Evolutionary conservation across 2,797 vertebrate genomes (phyloP).

Genomic region (Hoplostethus mediterraneus): DNA sequence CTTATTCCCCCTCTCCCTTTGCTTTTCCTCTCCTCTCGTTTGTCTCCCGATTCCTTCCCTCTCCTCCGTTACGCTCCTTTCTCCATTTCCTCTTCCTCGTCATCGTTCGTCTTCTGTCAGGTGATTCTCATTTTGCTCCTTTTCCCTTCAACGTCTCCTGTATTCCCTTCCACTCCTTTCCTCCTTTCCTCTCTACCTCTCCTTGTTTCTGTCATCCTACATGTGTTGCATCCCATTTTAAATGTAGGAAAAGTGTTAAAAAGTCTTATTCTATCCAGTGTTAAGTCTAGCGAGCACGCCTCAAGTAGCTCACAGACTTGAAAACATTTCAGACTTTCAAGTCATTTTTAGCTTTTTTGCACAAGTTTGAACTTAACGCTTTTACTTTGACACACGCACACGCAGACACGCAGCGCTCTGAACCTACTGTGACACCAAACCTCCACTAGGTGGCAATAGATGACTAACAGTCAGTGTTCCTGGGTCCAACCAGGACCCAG

Average conservation of each 20-base stretch:
- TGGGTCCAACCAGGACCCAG: background rate
- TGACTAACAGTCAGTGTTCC: constrained; percentile 25
- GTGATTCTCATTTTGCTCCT: background rate
- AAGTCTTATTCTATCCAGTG: no score
- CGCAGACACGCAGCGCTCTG: background rate
- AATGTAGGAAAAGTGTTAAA: no score
- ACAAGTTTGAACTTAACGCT: constrained; percentile 11
- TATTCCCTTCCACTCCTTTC: background rate
- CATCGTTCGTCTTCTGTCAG: background rate
- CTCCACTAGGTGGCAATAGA: constrained; percentile 76
- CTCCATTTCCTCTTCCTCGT: background rate
- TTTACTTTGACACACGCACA: background rate
- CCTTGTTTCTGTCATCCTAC: background rate
- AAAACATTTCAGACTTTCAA: constrained; percentile 17
- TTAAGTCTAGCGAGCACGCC: constrained; percentile 30
- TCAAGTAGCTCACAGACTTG: constrained; percentile 13
- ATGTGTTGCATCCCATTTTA: constrained; percentile 13
- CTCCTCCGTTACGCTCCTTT: background rate
- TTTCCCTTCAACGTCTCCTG: background rate
- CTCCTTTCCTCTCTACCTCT: background rate
- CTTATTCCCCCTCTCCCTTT: background rate
- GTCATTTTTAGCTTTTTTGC: constrained; percentile 12
- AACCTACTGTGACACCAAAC: constrained; percentile 8
- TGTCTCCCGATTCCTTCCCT: background rate
- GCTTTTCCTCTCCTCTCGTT: background rate